Evolutionary conservation across 2,888 invertebrate genomes (phyloP).

Genomic region (Scaptodrosophila latifasciaeformis): DNA sequence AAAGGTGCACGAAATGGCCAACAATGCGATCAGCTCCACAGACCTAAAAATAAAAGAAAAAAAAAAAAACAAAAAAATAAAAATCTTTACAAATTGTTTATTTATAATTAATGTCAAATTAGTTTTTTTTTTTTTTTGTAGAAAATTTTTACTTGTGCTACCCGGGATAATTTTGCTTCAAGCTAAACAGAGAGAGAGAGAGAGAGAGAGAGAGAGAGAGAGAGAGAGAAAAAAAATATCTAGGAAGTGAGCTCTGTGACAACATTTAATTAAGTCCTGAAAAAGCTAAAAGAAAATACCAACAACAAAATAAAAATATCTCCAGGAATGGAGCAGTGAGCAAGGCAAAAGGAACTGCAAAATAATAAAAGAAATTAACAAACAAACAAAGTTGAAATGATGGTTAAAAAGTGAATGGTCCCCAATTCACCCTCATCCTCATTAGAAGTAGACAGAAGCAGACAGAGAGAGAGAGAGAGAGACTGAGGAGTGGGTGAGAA

Average conservation of each 20-base stretch:
- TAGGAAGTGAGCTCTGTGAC: slow-evolving; percentile 65
- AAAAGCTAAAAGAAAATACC: slow-evolving; percentile 30
- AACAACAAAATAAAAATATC: slow-evolving; percentile 29
- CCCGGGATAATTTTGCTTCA: not conserved
- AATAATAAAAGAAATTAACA: slow-evolving; percentile 60
- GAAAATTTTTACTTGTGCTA: not conserved
- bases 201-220: no score
- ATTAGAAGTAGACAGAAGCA: no score
- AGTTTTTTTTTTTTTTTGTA: not conserved
- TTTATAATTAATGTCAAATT: slow-evolving; percentile 12
- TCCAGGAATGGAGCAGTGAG: slow-evolving; percentile 19
- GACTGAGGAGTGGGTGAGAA: no score
- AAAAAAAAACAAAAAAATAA: slow-evolving; percentile 15
- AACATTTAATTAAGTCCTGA: slow-evolving; percentile 65
- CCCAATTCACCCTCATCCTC: no score
- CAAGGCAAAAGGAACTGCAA: slow-evolving; percentile 35
- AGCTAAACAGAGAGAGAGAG: no score
- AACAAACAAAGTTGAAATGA: slow-evolving; percentile 29
- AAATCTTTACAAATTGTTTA: slow-evolving; percentile 30
- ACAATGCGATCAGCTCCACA: slow-evolving; percentile 87
- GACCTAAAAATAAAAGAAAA: slow-evolving; percentile 78
- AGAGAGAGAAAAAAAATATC: no score
- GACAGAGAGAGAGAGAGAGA: no score
- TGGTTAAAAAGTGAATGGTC: no score
- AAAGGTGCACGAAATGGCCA: slow-evolving; percentile 88